A percentile compares a stretch with the other conserved stretches of the same genome.
Evolutionary conservation across 2,113 vertebrate genomes (phyloP).

Genomic region (Alouatta palliata): DNA sequence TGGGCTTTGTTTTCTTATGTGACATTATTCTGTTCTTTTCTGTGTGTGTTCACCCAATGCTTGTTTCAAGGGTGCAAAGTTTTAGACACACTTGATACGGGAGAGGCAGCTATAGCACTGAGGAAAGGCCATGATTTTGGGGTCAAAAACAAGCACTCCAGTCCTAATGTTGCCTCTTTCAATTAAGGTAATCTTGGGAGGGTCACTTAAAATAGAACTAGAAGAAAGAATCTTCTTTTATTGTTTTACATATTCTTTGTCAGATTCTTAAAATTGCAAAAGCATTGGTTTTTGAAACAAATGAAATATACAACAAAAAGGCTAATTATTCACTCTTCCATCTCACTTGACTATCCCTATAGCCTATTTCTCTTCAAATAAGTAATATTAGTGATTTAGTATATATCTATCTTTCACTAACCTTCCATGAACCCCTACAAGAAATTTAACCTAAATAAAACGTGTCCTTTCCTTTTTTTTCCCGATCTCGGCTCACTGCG

Average conservation of each 20-base stretch:
- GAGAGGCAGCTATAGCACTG: background rate
- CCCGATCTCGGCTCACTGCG: background rate
- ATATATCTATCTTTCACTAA: background rate
- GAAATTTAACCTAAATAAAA: background rate
- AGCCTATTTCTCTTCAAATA: background rate
- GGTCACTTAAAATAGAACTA: background rate
- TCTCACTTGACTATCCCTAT: background rate
- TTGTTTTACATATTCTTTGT: background rate
- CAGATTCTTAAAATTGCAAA: background rate
- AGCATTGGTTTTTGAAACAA: background rate
- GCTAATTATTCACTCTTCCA: background rate
- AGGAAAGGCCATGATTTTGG: background rate
- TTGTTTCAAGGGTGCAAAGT: background rate
- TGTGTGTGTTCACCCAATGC: background rate
- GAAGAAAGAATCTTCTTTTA: background rate
- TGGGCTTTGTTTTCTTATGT: background rate
- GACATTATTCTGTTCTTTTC: background rate
- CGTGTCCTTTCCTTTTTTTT: background rate
- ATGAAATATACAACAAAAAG: slow-evolving; percentile 4
- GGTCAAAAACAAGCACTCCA: fast-evolving
- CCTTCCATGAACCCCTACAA: background rate
- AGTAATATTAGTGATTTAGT: background rate
- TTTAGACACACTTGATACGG: background rate
- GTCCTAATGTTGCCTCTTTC: background rate
- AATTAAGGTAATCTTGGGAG: background rate